Evolutionary conservation across 2,888 invertebrate genomes (phyloP).

Genomic region (Allophyes oxyacanthae): DNA sequence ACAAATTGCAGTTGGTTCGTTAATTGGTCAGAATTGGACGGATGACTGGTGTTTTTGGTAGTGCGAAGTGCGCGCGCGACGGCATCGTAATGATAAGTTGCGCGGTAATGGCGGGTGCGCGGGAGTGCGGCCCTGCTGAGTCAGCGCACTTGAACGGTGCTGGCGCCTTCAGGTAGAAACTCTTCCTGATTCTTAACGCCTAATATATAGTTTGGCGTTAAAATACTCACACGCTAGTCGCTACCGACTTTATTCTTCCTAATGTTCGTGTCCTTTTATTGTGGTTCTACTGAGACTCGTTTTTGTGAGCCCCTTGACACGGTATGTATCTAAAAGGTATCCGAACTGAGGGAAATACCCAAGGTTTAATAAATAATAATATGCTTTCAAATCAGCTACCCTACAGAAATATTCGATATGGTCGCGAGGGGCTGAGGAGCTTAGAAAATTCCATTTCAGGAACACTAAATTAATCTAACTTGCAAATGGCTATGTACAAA

Average conservation of each 20-base stretch:
- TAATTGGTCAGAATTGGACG: conserved; percentile 82
- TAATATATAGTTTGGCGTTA: conserved; percentile 52
- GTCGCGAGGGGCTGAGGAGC: conserved; percentile 2
- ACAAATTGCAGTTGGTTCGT: conserved; percentile 81
- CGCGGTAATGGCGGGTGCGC: conserved; percentile 74
- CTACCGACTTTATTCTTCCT: conserved; percentile 39
- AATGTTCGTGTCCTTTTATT: conserved; percentile 40
- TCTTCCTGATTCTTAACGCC: conserved; percentile 60
- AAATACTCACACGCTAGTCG: conserved; percentile 47
- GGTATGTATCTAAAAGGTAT: neutral
- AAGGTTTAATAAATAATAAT: neutral
- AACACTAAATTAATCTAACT: conserved; percentile 54
- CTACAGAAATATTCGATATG: conserved; percentile 7
- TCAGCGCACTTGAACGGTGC: conserved; percentile 81
- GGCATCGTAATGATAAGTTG: conserved; percentile 80
- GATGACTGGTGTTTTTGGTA: conserved; percentile 82
- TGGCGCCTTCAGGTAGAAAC: conserved; percentile 74
- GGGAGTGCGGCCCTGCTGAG: conserved; percentile 80
- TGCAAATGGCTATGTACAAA: conserved; percentile 61
- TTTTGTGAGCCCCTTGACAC: conserved; percentile 10
- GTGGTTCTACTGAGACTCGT: conserved; percentile 6
- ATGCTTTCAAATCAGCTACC: neutral
- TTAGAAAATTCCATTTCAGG: conserved; percentile 34
- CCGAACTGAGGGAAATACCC: neutral
- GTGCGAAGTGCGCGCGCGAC: conserved; percentile 84